Evolutionary conservation across 2,113 vertebrate species (phyloP).

Genomic region (Tiliqua scincoides): DNA sequence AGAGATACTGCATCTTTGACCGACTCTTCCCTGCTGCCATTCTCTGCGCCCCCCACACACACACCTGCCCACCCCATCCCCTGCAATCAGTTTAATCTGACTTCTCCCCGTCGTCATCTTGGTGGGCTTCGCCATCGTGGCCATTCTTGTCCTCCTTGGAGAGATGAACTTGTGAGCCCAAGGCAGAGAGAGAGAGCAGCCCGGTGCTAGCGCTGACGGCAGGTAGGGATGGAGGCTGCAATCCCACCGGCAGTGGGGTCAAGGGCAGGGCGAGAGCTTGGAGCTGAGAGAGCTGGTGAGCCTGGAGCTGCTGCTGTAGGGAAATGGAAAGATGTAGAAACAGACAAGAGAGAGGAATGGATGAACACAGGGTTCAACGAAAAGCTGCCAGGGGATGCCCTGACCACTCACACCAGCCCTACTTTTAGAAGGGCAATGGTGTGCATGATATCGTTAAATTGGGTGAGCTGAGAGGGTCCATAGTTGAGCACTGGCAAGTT

Average conservation of each 20-base stretch:
- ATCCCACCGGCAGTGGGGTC: slow-evolving; percentile 90
- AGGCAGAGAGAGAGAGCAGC: slow-evolving; percentile 92
- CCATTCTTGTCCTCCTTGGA: slow-evolving; percentile 95
- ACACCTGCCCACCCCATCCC: not conserved
- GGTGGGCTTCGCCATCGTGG: slow-evolving; percentile 86
- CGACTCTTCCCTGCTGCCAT: not conserved
- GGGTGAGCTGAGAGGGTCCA: too few species aligned
- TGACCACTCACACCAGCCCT: too few species aligned
- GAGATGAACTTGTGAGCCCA: slow-evolving; percentile 92
- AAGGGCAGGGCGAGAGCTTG: slow-evolving; percentile 95
- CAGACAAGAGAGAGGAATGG: not conserved
- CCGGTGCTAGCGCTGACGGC: slow-evolving; percentile 90
- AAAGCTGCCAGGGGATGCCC: too few species aligned
- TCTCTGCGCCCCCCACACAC: slow-evolving; percentile 7
- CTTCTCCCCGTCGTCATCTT: slow-evolving; percentile 93
- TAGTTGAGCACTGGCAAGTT: too few species aligned
- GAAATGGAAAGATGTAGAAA: slow-evolving; percentile 45
- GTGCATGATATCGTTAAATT: too few species aligned
- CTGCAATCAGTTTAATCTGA: slow-evolving; percentile 83
- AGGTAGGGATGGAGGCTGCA: slow-evolving; percentile 88
- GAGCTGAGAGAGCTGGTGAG: slow-evolving; percentile 97
- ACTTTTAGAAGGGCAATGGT: too few species aligned
- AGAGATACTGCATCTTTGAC: slow-evolving; percentile 47
- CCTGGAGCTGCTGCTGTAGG: slow-evolving; percentile 96
- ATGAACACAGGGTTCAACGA: fast-evolving